These are phyloP conservation scores for Limnephilus lunatus DNA, from an alignment of 2,888 invertebrate genomes.

Conservation along the genomic window DNA sequence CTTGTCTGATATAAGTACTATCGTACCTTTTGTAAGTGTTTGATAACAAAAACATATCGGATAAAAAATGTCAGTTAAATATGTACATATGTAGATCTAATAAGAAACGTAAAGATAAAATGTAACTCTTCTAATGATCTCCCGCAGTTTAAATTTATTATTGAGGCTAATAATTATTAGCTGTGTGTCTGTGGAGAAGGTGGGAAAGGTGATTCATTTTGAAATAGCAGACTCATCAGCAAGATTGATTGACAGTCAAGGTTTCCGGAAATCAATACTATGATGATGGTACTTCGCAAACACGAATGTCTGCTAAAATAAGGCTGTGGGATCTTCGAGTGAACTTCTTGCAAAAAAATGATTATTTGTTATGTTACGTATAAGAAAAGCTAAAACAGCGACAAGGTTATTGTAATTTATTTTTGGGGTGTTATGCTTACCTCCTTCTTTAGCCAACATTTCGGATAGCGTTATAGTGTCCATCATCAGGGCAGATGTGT, in stretches of 20 bases:
- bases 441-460: too few relatives aligned
- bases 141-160: not conserved
- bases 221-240: not conserved
- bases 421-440: too few relatives aligned
- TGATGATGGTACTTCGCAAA: not conserved
- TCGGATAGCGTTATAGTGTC: too few relatives aligned
- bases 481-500: too few relatives aligned
- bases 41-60: too few relatives aligned
- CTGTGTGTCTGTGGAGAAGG: not conserved
- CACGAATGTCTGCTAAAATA: not conserved
- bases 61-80: too few relatives aligned
- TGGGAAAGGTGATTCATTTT: not conserved
- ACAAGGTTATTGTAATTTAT: not conserved
- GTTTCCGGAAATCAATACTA: not conserved
- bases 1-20: too few relatives aligned
- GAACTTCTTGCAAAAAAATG: too few relatives aligned
- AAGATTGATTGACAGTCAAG: not conserved
- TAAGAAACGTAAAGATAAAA: not conserved
- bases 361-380: not conserved
- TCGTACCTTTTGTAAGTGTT: too few relatives aligned
- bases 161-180: not conserved
- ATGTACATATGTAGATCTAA: not conserved
- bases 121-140: not conserved
- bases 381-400: not conserved
- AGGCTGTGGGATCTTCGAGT: not conserved